Base-by-base conservation (phyloP, 35 echinoderm and acorn worm genomes). In the Apostichopus japonicus region DNA sequence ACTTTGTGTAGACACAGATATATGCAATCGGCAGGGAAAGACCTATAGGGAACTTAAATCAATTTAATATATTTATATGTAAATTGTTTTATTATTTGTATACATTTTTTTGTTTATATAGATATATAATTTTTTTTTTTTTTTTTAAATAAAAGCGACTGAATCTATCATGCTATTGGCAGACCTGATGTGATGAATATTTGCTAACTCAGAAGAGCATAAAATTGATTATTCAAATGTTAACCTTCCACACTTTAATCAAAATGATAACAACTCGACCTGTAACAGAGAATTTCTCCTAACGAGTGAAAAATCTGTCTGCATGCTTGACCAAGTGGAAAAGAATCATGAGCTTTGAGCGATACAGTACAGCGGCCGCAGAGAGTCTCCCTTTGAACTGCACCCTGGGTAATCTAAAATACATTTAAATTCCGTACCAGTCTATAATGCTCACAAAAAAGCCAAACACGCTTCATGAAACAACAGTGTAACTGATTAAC, bases 401-500 rank as follows among this genome's bases (percentile, higher is more conserved):
- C 17, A n/a, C 17, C 71, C 6, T 19, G 71, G 71, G 17, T 75
- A n/a, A 75, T 75, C 17, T 75, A n/a, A 75, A 75, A 75, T 75
- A 75, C 71, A 75, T 75, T 75, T 19, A 7, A 23, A 15, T 23
- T 6, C 71, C n/a, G 71, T 75, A 23, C 71, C n/a, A 23, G 71
- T 75, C 17, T 6, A n/a, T 19, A 75, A n/a, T 23, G 17, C 11
- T 19, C 63, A 67, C 11, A 67, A 19, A 19, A 67, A 11, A 67
- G 63, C 22, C 16, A 15, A 21, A 75, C 17, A 75, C 71, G 71
- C 71, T 23, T n/a, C 71, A 75, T 23, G 71, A 75, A 75, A 75
- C 71, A 75, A 75, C 71, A 15, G 71, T 75, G 71, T 75, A 75
- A 75, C 71, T 75, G 71, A 75, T 75, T 75, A 75, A 21, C 71